These are phyloP conservation scores for Salpingus planirostris DNA, from an alignment of 2,888 invertebrate species.

Conservation along the genomic window DNA sequence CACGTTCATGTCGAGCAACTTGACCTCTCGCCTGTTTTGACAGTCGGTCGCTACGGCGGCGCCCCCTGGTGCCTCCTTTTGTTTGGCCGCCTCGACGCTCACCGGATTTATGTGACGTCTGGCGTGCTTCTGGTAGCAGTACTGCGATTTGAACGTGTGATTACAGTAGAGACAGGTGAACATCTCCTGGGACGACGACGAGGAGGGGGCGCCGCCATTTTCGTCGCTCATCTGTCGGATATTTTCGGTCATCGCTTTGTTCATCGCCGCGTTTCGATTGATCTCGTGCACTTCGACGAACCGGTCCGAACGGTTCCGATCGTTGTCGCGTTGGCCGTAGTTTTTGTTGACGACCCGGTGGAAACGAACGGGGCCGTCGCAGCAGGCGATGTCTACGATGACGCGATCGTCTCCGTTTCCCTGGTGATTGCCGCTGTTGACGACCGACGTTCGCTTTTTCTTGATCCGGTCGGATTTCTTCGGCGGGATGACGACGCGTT, in stretches of 20 bases:
- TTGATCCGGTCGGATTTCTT: constrained; percentile 1
- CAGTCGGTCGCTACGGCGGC: constrained; percentile 21
- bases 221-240: constrained; percentile 36
- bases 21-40: constrained; percentile 48
- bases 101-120: constrained; percentile 59
- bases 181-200: constrained; percentile 31
- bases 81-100: constrained; percentile 38
- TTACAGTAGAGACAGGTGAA: constrained; percentile 69
- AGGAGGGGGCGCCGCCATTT: constrained; percentile 25
- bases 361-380: constrained; percentile 84
- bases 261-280: constrained; percentile 33
- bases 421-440: too few relatives aligned
- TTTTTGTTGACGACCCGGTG: constrained; percentile 78
- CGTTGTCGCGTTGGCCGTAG: constrained; percentile 46
- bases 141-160: constrained; percentile 74
- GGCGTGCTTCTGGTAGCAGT: constrained; percentile 77
- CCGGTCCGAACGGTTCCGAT: too few relatives aligned
- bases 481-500: constrained; percentile 1
- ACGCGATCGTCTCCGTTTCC: constrained; percentile 46
- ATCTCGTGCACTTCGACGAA: constrained; percentile 24
- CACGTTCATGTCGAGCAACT: constrained; percentile 64
- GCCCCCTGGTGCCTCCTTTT: constrained; percentile 1
- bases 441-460: not conserved
- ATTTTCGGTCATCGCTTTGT: constrained; percentile 40
- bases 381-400: constrained; percentile 80